Conservation (phyloP, 2,888 invertebrate species). For the Sminthurinus aureus region DNA sequence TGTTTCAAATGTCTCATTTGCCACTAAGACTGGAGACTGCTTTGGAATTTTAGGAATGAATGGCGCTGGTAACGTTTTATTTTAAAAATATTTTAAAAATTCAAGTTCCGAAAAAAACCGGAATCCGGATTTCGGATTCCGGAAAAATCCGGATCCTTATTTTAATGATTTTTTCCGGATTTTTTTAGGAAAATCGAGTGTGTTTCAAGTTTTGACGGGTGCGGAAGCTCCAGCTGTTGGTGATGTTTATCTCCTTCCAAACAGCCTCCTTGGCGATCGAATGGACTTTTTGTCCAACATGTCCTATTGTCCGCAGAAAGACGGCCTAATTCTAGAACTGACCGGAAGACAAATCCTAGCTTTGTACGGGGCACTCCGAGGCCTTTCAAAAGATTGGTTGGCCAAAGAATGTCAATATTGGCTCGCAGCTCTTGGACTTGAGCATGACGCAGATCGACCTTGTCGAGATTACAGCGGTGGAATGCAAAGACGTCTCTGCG, state of each 20-base stretch:
- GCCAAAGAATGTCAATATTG: constrained; percentile 39
- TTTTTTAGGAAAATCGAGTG: background rate
- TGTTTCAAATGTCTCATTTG: constrained; percentile 41
- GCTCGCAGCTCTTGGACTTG: constrained; percentile 43
- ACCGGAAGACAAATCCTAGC: constrained; percentile 37
- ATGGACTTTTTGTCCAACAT: constrained; percentile 29
- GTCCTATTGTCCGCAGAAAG: constrained; percentile 41
- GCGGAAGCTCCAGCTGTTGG: constrained; percentile 27
- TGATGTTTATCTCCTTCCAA: constrained; percentile 33
- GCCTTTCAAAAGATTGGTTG: constrained; percentile 22
- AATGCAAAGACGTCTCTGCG: constrained; percentile 39
- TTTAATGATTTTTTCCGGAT: too few species aligned
- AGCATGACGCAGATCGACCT: constrained; percentile 31
- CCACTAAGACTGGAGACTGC: constrained; percentile 42
- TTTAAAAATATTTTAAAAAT: too few species aligned
- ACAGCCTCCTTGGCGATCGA: constrained; percentile 35
- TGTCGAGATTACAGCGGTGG: constrained; percentile 38
- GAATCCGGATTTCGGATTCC: too few species aligned
- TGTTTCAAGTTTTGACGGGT: constrained; percentile 41
- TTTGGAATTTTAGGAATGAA: constrained; percentile 40
- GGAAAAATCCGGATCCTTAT: too few species aligned
- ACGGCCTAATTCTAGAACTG: constrained; percentile 33
- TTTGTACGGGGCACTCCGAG: constrained; percentile 38
- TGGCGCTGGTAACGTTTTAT: constrained; percentile 40
- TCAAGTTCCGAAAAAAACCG: too few species aligned